Conservation (phyloP, 35 echinoderm and acorn worm species). For the Diadema setosum region DNA sequence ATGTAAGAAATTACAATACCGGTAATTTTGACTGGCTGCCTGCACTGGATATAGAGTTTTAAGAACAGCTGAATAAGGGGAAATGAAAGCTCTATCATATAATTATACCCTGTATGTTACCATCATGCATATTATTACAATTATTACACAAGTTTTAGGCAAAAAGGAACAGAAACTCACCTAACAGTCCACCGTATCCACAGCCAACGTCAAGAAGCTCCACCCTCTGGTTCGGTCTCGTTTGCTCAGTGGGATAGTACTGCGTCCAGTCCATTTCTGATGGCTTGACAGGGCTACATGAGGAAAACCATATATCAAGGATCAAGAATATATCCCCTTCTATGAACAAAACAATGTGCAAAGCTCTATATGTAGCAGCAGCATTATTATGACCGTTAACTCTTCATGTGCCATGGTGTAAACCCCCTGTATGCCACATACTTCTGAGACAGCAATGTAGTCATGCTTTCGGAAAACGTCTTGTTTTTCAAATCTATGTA, state of each 20-base stretch:
- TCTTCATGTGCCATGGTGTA: not conserved
- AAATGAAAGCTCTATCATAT: too few species aligned
- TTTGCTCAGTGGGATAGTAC: constrained; percentile 48
- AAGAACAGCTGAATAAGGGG: too few species aligned
- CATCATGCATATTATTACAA: not conserved
- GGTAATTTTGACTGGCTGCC: too few species aligned
- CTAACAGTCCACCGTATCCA: constrained; percentile 91
- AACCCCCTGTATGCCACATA: not conserved
- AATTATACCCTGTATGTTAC: too few species aligned
- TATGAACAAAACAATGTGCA: not conserved
- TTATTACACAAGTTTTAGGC: too few species aligned
- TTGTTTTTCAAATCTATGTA: too few species aligned
- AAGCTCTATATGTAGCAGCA: not conserved
- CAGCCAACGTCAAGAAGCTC: constrained; percentile 89
- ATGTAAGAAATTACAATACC: too few species aligned
- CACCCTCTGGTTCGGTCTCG: not conserved
- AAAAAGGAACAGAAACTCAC: constrained; percentile 15
- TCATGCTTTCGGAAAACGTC: not conserved
- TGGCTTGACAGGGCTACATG: constrained; percentile 66
- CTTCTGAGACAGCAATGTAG: not conserved
- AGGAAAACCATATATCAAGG: not conserved
- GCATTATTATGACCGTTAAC: not conserved
- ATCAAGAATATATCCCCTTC: not conserved
- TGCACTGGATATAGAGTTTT: too few species aligned
- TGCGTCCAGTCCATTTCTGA: constrained; percentile 88